These are phyloP conservation scores for Perca flavescens DNA, from an alignment of 2,113 vertebrate genomes.

Conservation along the genomic window DNA sequence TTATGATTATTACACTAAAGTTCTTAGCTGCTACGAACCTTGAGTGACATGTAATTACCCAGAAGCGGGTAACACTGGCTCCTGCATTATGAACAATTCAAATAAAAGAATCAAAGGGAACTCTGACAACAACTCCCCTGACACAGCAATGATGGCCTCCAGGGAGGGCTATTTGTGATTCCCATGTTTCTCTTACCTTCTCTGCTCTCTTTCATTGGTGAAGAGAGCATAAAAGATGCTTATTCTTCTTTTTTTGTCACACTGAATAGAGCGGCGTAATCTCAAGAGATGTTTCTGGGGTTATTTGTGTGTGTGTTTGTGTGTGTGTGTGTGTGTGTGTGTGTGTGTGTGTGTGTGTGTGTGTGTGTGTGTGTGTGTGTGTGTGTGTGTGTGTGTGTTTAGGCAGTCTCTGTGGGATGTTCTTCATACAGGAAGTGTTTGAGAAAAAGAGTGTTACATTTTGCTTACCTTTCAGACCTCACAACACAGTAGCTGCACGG, in stretches of 20 bases:
- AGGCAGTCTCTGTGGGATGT: conserved; percentile 10
- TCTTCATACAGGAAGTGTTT: conserved; percentile 24
- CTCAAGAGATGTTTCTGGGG: conserved; percentile 39
- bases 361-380: neutral
- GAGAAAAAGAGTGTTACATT: conserved; percentile 17
- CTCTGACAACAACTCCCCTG: conserved; percentile 5
- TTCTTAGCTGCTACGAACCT: neutral
- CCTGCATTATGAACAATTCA: conserved; percentile 36
- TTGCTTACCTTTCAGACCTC: conserved; percentile 30
- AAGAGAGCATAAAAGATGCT: conserved; percentile 26
- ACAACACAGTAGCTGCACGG: conserved; percentile 6
- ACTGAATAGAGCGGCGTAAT: conserved; percentile 42
- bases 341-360: neutral
- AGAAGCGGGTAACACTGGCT: neutral
- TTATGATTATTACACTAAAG: neutral
- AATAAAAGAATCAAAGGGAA: conserved; percentile 32
- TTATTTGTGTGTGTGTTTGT: conserved; percentile 17
- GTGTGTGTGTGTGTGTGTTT: too few species aligned
- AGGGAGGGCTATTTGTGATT: conserved; percentile 29
- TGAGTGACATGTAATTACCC: conserved; percentile 19
- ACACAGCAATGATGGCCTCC: conserved; percentile 20
- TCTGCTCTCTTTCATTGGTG: conserved; percentile 42
- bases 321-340: neutral
- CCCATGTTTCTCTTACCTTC: conserved; percentile 24
- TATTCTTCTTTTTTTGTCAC: conserved; percentile 41